phyloP scores from a whole-genome alignment of 1,140 invertebrate genomes.

The Hormaphis cornu region DNA sequence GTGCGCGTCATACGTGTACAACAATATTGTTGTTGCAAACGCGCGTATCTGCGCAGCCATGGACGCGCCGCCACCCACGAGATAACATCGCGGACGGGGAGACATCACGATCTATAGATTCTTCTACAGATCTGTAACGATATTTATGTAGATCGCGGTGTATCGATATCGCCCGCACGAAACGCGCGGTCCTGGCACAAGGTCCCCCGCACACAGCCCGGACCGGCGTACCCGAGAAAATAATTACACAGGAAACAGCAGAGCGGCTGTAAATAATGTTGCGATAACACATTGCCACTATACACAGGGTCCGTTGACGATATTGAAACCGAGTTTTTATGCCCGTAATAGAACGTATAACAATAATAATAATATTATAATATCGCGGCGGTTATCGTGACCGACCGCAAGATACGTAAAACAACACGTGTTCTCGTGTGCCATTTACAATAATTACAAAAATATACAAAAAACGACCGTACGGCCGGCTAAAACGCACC shows the following conservation, averaged over 20 bases:
- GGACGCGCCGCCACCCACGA: not conserved
- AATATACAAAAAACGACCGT: too few relatives aligned
- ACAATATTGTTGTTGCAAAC: too few relatives aligned
- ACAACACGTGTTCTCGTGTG: too few relatives aligned
- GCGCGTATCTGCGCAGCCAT: not conserved
- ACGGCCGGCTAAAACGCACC: too few relatives aligned
- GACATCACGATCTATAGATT: constrained; percentile 9
- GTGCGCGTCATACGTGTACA: not conserved
- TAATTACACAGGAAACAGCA: too few relatives aligned
- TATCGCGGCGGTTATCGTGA: too few relatives aligned
- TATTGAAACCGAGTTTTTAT: not conserved
- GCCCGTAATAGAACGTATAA: not conserved
- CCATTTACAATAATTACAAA: not conserved
- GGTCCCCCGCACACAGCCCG: not conserved
- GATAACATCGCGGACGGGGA: not conserved
- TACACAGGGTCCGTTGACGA: not conserved
- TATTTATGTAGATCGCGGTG: too few relatives aligned
- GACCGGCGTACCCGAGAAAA: not conserved
- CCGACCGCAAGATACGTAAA: not conserved
- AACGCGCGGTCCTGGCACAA: constrained; percentile 10
- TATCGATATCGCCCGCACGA: too few relatives aligned
- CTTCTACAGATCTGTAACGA: not conserved
- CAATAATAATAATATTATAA: too few relatives aligned
- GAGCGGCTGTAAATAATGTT: too few relatives aligned
- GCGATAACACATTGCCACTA: not conserved